Percentiles rank a stretch among this genome's conserved stretches.
Conservation (phyloP, 2,797 vertebrate genomes). For the Remorina albescens region DNA sequence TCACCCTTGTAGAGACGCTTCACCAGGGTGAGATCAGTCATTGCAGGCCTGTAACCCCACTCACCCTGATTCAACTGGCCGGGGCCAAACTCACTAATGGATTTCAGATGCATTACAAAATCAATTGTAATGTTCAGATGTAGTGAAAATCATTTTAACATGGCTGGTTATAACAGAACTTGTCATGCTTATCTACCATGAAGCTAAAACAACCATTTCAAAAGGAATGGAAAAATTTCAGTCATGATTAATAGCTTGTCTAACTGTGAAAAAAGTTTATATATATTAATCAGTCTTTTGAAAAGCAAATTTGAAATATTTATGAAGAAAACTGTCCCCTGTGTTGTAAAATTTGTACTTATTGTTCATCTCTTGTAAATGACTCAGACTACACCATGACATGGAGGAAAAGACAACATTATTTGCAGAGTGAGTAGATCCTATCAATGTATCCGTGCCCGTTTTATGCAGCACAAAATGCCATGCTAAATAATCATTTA, state of each 20-base stretch:
- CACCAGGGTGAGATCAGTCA: constrained; percentile 69
- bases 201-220: constrained; percentile 20
- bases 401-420: background rate
- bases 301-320: background rate
- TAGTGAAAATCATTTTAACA: constrained; percentile 50
- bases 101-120: constrained; percentile 71
- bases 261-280: background rate
- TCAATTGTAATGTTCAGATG: constrained; percentile 61
- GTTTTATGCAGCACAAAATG: constrained; percentile 43
- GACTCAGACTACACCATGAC: background rate
- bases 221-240: constrained; percentile 20
- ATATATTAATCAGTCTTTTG: constrained; percentile 13
- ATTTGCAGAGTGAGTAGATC: constrained; percentile 35
- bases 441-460: constrained; percentile 51
- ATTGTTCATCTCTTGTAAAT: background rate
- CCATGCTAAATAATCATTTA: constrained; percentile 76
- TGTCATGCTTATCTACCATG: constrained; percentile 22
- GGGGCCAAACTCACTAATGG: constrained; percentile 57
- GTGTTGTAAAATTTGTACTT: constrained; percentile 19
- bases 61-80: constrained; percentile 51
- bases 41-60: constrained; percentile 41
- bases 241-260: constrained; percentile 20
- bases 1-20: constrained; percentile 56
- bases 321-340: constrained; percentile 20
- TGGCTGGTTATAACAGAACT: constrained; percentile 37